Evolutionary conservation across 2,797 vertebrate genomes (phyloP).

Genomic region (Semotilus atromaculatus): DNA sequence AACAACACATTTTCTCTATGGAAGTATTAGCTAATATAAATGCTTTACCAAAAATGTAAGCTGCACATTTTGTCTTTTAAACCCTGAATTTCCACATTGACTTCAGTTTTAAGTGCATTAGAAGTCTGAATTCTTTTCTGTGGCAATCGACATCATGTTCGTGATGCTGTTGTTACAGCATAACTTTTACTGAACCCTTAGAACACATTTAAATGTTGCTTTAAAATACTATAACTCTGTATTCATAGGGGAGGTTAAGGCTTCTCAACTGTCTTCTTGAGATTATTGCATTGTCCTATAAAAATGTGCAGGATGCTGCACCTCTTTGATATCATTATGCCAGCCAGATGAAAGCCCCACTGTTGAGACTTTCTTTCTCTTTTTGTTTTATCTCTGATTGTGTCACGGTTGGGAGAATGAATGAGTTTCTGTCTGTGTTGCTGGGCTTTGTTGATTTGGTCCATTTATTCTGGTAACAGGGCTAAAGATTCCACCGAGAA

Average conservation of each 20-base stretch:
- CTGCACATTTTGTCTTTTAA: background rate
- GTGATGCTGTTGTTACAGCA: background rate
- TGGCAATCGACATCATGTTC: background rate
- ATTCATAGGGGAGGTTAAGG: background rate
- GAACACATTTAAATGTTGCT: conserved; percentile 1
- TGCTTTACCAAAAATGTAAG: background rate
- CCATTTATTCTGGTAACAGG: conserved; percentile 57
- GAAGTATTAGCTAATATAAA: background rate
- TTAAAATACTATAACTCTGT: background rate
- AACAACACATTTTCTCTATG: background rate
- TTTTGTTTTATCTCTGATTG: conserved; percentile 19
- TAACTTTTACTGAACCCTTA: background rate
- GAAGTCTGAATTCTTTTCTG: background rate
- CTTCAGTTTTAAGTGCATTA: background rate
- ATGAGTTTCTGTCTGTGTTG: conserved; percentile 43
- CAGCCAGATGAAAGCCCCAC: background rate
- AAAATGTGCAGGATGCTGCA: background rate
- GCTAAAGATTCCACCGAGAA: conserved; percentile 60
- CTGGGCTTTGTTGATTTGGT: conserved; percentile 56
- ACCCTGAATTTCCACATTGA: background rate
- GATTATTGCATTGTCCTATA: background rate
- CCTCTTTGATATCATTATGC: conserved; percentile 17
- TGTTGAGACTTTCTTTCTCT: background rate
- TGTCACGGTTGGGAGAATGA: conserved; percentile 10
- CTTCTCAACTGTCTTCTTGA: background rate